These are phyloP conservation scores for Orgyia antiqua DNA, from an alignment of 2,888 invertebrate species.

Conservation along the genomic window DNA sequence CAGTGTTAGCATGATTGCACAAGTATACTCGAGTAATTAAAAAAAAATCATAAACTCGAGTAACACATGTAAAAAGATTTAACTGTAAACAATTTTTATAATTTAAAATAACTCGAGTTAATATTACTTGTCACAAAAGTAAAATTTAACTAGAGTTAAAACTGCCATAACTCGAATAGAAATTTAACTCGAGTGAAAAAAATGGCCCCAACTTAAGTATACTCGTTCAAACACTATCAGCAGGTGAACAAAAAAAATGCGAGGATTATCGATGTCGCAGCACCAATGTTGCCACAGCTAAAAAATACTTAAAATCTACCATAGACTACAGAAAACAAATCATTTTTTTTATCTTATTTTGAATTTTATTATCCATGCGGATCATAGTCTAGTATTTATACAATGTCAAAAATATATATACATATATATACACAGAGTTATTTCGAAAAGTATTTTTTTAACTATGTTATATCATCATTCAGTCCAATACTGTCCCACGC, in stretches of 20 bases:
- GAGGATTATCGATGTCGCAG: conserved; percentile 30
- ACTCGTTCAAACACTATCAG: conserved; percentile 6
- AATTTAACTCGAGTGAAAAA: no score
- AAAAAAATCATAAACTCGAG: no score
- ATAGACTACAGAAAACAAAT: conserved; percentile 20
- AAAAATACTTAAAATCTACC: conserved; percentile 30
- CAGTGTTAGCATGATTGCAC: conserved; percentile 9
- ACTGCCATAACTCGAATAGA: no score
- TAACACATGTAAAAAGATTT: no score
- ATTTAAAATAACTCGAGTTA: no score
- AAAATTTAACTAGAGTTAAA: no score
- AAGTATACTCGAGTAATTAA: conserved; percentile 9
- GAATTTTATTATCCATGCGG: conserved; percentile 19
- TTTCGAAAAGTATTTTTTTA: no score
- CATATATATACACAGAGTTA: conserved; percentile 16
- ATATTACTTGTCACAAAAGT: no score
- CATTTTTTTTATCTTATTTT: conserved; percentile 25
- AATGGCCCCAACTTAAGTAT: conserved; percentile 2
- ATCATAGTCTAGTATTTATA: conserved; percentile 24
- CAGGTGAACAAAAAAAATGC: conserved; percentile 20
- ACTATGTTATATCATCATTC: no score
- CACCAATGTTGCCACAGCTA: conserved; percentile 30
- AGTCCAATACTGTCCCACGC: no score
- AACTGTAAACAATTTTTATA: no score
- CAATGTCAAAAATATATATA: conserved; percentile 35